Evolutionary conservation across 2,113 vertebrate species (phyloP), one percentile per base, ranked within the genome.

Genomic region (Delphinus delphis): DNA sequence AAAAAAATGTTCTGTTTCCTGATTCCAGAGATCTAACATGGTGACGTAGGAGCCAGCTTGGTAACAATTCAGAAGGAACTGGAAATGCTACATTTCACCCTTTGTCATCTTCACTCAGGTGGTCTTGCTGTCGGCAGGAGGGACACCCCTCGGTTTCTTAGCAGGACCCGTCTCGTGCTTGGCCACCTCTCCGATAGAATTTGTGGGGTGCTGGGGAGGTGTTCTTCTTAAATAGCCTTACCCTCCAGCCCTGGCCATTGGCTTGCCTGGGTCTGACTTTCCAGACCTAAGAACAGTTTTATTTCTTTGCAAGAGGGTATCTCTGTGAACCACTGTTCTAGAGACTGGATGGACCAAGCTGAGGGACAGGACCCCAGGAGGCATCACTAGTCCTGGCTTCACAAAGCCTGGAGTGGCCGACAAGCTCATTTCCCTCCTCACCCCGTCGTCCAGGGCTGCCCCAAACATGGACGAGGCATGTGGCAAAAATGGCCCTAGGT

Each of bases 401-500:
- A 41, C 55, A 28, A 33, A 47, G 28, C 47, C 25, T 36, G 36
- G 5, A 15, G 38, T 9, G 71, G 14, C 18, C 58, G 10, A 2
- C 4, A 33, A 63, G n/a, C 62, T 36, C 62, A 2, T 0, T 38
- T 12, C 36, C 36, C 11, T 55, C 71, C 92, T 53, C 60, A 17
- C 11, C 20, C 62, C 4, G 2, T 21, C 6, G 1, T 41, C 62
- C 20, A 63, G 90, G 55, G 11, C 25, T 31, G 26, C 21, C 47
- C 68, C 50, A 4, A 1, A 31, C 44, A 55, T 15, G 26, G 31
- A 47, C 1, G 2, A 38, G 53, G 63, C n/a, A 28, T 1, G 0
- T 20, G 44, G 55, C 33, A 13, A 17, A 58, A 23, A 20, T 0
- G 62, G 68, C 53, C 15, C 31, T 31, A 0, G 3, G 47, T 21